phyloP scores from a whole-genome alignment of 2,797 vertebrate genomes.

The Ctenopoma multispine region DNA sequence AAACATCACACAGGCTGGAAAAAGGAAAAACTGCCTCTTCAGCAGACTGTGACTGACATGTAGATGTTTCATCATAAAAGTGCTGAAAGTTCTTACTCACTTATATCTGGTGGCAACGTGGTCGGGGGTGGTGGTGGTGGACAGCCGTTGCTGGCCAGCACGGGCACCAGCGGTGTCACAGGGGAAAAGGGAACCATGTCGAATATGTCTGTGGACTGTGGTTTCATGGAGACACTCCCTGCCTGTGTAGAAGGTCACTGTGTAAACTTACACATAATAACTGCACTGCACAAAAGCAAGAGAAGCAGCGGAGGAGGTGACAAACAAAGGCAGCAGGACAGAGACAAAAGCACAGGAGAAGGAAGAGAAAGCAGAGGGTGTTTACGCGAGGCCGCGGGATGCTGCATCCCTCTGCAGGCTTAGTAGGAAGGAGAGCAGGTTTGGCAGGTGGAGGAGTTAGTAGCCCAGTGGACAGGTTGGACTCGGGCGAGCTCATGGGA shows the following conservation, averaged over 20 bases:
- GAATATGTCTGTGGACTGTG: conserved; percentile 93
- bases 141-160: conserved; percentile 90
- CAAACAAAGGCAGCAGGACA: conserved; percentile 15
- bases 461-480: conserved; percentile 88
- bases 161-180: conserved; percentile 87
- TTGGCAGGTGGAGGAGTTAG: conserved; percentile 92
- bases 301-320: conserved; percentile 1
- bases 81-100: conserved; percentile 69
- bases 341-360: conserved; percentile 14
- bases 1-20: not conserved
- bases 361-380: conserved; percentile 39
- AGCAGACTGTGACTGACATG: not conserved
- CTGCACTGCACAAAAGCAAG: not conserved
- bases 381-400: conserved; percentile 91
- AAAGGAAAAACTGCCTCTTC: not conserved
- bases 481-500: conserved; percentile 91
- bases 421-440: conserved; percentile 82
- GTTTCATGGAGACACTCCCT: conserved; percentile 87
- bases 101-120: conserved; percentile 89
- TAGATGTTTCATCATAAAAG: not conserved
- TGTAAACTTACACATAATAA: not conserved
- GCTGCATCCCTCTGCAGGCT: conserved; percentile 85
- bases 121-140: conserved; percentile 90
- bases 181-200: conserved; percentile 99
- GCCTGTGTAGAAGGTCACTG: conserved; percentile 82